phyloP scores from a whole-genome alignment of 2,113 vertebrate genomes.

The Halcyon senegalensis region DNA sequence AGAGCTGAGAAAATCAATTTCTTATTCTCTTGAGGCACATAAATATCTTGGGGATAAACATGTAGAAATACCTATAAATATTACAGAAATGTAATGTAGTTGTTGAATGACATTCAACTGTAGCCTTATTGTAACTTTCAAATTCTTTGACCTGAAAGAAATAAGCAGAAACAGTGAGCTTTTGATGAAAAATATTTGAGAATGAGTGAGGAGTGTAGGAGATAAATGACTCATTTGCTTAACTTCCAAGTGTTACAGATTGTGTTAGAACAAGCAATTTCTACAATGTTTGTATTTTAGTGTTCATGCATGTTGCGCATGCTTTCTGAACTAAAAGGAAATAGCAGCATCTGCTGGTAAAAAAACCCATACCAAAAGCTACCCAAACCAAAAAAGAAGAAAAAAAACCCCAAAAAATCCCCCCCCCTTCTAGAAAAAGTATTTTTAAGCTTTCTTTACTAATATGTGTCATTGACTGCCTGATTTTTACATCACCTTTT shows the following conservation, averaged over 20 bases:
- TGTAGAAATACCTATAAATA: background rate
- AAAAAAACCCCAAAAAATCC: too few relatives aligned
- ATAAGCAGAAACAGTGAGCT: background rate
- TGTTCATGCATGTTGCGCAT: background rate
- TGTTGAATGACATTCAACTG: background rate
- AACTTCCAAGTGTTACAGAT: background rate
- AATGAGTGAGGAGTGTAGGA: background rate
- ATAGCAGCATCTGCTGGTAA: conserved; percentile 28
- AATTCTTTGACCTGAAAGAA: background rate
- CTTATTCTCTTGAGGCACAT: background rate
- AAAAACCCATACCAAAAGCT: background rate
- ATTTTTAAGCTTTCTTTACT: background rate
- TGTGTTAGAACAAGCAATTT: background rate
- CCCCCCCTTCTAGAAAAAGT: background rate
- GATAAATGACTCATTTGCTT: background rate
- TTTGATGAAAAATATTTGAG: background rate
- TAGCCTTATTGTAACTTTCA: background rate
- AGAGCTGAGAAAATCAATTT: background rate
- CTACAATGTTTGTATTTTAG: background rate
- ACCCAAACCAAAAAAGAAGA: background rate
- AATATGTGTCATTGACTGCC: rapidly evolving
- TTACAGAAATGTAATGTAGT: background rate
- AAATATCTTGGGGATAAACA: background rate
- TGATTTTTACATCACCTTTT: background rate
- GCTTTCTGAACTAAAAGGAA: background rate